A percentile compares a stretch with the other conserved stretches of the same genome.
phyloP scores from a whole-genome alignment of 2,797 vertebrate species.

The Bovichtus diacanthus region DNA sequence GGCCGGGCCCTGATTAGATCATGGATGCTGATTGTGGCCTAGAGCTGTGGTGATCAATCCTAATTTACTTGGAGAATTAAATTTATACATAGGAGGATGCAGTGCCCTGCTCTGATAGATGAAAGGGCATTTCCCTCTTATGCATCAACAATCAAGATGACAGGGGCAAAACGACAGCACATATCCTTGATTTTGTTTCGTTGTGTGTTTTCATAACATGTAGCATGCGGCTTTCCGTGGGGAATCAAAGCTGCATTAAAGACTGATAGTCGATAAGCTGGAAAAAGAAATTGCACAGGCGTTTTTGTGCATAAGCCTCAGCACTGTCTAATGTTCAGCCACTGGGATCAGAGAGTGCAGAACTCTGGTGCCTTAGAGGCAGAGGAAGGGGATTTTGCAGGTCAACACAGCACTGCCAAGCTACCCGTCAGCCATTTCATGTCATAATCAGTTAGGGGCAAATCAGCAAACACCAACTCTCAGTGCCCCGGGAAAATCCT shows the following conservation, averaged over 20 bases:
- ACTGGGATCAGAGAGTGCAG: conserved; percentile 66
- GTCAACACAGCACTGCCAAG: conserved; percentile 67
- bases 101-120: conserved; percentile 77
- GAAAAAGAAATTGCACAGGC: conserved; percentile 46
- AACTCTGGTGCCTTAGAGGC: conserved; percentile 67
- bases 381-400: conserved; percentile 64
- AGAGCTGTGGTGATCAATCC: conserved; percentile 85
- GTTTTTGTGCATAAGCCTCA: conserved; percentile 51
- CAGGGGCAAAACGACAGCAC: conserved; percentile 4
- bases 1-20: conserved; percentile 83
- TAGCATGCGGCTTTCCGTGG: conserved; percentile 17
- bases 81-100: conserved; percentile 85
- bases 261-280: conserved; percentile 36
- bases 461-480: conserved; percentile 67
- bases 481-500: conserved; percentile 53
- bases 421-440: conserved; percentile 69
- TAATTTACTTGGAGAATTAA: conserved; percentile 84
- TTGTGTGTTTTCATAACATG: conserved; percentile 32
- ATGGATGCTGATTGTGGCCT: conserved; percentile 84
- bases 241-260: conserved; percentile 53
- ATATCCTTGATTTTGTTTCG: conserved; percentile 32
- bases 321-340: conserved; percentile 70
- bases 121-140: conserved; percentile 76
- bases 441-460: conserved; percentile 73
- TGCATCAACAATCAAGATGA: conserved; percentile 62